Evolutionary conservation across 2,888 invertebrate species (phyloP), one percentile per base, ranked within the genome.

Genomic region (Agrochola macilenta): DNA sequence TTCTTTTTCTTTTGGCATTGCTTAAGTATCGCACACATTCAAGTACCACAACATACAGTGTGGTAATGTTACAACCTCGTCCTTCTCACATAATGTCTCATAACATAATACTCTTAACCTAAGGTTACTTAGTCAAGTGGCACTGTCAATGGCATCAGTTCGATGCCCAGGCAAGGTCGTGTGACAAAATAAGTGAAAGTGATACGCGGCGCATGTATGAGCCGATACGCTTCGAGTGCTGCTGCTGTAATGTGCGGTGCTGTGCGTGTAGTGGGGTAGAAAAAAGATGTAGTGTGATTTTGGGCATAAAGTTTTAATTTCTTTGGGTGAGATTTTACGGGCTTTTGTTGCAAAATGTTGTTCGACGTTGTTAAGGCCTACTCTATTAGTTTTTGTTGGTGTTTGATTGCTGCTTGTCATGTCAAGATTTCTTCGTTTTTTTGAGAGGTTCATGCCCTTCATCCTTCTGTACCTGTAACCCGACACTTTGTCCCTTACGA

Each of bases 101-200:
- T 73, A 71, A 72, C 61, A 61, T 43, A 64, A 5, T 43, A 49
- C 61, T 74, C 71, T 61, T 5, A 72, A 69, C 35, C 20, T 65
- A 74, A 85, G 81, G 81, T 84, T 74, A 74, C 23, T 35, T 74
- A 76, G 46, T 81, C 78, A 80, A 82, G 78, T 82, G 23, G 69
- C 88, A 87, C 69, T 89, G 89, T 87, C 89, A 88, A 86, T 88
- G 88, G 73, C 82, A 85, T 58, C 63, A 70, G 88, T 84, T 88
- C 88, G 86, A 82, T 79, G 89, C 43, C 89, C 88, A 81, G 71
- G 78, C 87, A 89, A 88, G 88, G 88, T 87, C 85, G 85, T 71
- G 30, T 81, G 71, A 79, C 83, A 79, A 83, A 82, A 84, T 68
- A 79, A 83, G 88, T 87, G 88, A 88, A 88, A 88, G 88, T 76